Evolutionary conservation across 2,888 invertebrate species (phyloP).

Genomic region (Orthosia cruda): DNA sequence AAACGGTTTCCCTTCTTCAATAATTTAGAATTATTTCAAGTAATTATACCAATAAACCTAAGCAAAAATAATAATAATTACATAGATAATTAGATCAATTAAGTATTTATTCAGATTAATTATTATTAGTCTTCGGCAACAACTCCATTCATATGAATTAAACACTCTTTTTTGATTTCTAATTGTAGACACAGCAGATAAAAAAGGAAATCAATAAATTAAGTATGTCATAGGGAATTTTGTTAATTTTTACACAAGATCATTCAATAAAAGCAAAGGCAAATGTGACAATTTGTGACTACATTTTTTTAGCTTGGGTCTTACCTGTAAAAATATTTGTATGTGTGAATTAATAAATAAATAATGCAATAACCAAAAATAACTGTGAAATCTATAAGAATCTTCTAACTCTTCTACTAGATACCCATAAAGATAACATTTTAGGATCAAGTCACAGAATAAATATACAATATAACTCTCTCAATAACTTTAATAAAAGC

Average conservation of each 20-base stretch:
- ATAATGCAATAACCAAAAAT: background rate
- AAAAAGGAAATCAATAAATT: background rate
- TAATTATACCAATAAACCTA: conserved; percentile 1
- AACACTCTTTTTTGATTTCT: background rate
- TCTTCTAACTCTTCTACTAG: background rate
- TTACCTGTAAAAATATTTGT: too few relatives aligned
- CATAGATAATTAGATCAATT: background rate
- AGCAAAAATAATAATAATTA: background rate
- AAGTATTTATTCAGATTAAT: background rate
- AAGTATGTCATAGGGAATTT: background rate
- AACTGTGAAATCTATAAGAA: background rate
- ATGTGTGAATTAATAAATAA: too few relatives aligned
- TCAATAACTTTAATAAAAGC: background rate
- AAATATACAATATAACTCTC: background rate
- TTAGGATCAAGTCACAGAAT: background rate
- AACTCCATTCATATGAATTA: background rate
- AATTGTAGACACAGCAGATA: too few relatives aligned
- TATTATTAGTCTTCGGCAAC: background rate
- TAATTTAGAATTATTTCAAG: background rate
- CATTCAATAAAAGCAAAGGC: background rate
- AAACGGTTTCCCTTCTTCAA: too few relatives aligned
- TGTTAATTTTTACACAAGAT: background rate
- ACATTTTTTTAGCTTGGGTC: too few relatives aligned
- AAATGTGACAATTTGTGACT: too few relatives aligned
- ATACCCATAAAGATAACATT: background rate